Conservation (phyloP, 2,797 vertebrate species). For the Manis javanica region DNA sequence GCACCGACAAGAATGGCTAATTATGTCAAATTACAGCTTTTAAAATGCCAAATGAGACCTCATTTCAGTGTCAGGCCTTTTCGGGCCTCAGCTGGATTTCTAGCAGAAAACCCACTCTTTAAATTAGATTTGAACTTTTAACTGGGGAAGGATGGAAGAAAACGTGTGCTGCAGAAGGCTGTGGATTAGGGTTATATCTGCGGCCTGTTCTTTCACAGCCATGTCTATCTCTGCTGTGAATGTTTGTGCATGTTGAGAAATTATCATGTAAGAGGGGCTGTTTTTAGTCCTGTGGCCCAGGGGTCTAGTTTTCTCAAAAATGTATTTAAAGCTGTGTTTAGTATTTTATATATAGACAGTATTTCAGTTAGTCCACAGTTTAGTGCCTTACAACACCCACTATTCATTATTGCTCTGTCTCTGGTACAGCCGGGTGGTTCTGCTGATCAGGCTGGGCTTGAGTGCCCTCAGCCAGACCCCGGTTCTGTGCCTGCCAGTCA, state of each 20-base stretch:
- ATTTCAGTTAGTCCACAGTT: neutral
- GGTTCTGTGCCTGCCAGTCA: neutral
- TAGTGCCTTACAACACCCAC: neutral
- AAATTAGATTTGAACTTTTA: conserved; percentile 52
- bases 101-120: conserved; percentile 42
- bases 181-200: neutral
- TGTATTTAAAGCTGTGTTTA: neutral
- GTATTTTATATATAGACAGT: neutral
- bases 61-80: conserved; percentile 71
- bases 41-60: conserved; percentile 75
- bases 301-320: neutral
- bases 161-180: neutral
- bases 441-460: neutral
- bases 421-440: neutral
- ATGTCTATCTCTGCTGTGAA: neutral
- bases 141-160: conserved; percentile 24
- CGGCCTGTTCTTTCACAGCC: accelerated
- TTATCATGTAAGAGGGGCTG: neutral
- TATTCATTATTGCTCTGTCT: neutral
- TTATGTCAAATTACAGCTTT: conserved; percentile 76
- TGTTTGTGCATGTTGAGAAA: neutral
- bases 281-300: neutral
- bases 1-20: conserved; percentile 68
- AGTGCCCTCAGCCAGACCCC: accelerated
- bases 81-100: conserved; percentile 54